Percentiles rank a stretch among this genome's conserved stretches.
phyloP scores from a whole-genome alignment of 2,797 vertebrate species.

The Lagorchestes hirsutus region DNA sequence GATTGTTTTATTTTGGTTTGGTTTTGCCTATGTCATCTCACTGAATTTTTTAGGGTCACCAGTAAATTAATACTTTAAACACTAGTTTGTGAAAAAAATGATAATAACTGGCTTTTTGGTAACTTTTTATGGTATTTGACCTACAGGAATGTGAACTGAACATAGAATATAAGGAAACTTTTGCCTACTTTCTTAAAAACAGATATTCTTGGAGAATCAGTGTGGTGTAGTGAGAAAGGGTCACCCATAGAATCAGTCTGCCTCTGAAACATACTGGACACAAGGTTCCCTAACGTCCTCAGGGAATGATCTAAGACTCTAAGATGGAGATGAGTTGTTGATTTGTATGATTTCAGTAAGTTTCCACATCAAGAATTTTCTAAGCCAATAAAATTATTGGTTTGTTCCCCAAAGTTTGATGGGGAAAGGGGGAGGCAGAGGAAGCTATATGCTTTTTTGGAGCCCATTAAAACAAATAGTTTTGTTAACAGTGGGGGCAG shows the following conservation, averaged over 20 bases:
- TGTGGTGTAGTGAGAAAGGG: background rate
- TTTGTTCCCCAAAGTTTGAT: background rate
- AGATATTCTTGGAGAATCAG: background rate
- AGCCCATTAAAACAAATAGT: background rate
- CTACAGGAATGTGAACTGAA: background rate
- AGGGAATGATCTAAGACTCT: background rate
- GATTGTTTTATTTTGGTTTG: background rate
- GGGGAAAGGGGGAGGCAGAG: background rate
- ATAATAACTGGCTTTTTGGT: background rate
- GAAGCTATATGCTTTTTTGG: background rate
- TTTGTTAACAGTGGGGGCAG: background rate
- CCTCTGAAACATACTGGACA: background rate
- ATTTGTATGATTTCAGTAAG: background rate
- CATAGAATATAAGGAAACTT: background rate
- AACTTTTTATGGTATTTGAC: background rate
- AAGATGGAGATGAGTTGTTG: background rate
- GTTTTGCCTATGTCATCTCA: background rate
- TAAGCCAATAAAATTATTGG: background rate
- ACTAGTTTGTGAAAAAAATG: background rate
- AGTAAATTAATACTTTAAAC: background rate
- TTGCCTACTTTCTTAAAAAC: background rate
- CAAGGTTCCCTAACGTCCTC: background rate
- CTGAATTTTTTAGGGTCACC: background rate
- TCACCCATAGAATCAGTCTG: background rate
- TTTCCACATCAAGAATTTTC: background rate